Conservation (phyloP, 2,113 vertebrate species). For the Brienomyrus longianalis region DNA sequence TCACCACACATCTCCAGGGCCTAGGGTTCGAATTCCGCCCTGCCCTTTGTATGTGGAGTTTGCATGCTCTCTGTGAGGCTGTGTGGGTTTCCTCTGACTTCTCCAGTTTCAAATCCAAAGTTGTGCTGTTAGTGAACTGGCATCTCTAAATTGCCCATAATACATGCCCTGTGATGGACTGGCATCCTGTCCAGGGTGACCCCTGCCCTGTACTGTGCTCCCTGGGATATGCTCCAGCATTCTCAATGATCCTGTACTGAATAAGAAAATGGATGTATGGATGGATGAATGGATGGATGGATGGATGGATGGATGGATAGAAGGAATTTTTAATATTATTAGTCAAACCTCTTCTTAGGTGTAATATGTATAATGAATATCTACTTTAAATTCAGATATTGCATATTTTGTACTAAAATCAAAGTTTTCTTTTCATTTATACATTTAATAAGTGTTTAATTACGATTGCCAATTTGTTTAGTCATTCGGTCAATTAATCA, state of each 20-base stretch:
- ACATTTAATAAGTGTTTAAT: not conserved
- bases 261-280: not conserved
- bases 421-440: not conserved
- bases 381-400: not conserved
- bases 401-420: not conserved
- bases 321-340: not conserved
- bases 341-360: not conserved
- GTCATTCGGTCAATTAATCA: not conserved
- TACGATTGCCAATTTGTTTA: not conserved
- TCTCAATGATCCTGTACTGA: not conserved
- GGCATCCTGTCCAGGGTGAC: not conserved
- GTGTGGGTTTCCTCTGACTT: not conserved
- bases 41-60: not conserved
- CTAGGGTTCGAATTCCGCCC: not conserved
- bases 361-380: not conserved
- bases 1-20: not conserved
- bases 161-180: not conserved
- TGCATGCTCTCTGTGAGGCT: not conserved
- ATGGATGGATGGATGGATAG: not conserved
- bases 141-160: not conserved
- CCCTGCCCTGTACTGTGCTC: not conserved
- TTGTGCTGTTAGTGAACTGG: not conserved
- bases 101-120: not conserved
- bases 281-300: not conserved
- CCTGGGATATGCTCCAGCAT: not conserved